phyloP scores from a whole-genome alignment of 2,113 vertebrate species.

The Suncus etruscus region DNA sequence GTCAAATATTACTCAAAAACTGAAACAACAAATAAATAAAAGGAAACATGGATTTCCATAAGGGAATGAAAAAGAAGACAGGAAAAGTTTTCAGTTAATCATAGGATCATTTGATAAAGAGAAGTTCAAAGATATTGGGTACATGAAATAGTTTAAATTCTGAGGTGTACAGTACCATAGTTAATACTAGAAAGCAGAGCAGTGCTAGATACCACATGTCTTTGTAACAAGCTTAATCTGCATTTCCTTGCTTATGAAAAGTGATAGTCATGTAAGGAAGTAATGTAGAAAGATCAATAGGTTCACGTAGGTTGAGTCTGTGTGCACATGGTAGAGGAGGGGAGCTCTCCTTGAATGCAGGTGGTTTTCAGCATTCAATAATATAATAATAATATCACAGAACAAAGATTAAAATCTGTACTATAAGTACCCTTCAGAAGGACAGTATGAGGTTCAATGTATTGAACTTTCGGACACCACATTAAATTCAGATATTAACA shows the following conservation, averaged over 20 bases:
- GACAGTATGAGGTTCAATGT: background rate
- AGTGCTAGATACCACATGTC: background rate
- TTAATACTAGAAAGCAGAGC: background rate
- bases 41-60: too few relatives aligned
- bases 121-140: background rate
- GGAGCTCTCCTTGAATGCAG: background rate
- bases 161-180: background rate
- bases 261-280: background rate
- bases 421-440: accelerated
- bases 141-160: background rate
- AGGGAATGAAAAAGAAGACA: background rate
- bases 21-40: too few relatives aligned
- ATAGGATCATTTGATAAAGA: background rate
- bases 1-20: too few relatives aligned
- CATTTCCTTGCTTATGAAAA: background rate
- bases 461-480: background rate
- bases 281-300: background rate
- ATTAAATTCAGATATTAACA: background rate
- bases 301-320: background rate
- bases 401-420: background rate
- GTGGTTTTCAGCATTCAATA: background rate
- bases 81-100: background rate
- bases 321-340: background rate
- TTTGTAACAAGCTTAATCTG: background rate
- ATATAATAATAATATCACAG: background rate